phyloP scores from a whole-genome alignment of 92 coral and sea anemone genomes.

The Siderastrea siderea region DNA sequence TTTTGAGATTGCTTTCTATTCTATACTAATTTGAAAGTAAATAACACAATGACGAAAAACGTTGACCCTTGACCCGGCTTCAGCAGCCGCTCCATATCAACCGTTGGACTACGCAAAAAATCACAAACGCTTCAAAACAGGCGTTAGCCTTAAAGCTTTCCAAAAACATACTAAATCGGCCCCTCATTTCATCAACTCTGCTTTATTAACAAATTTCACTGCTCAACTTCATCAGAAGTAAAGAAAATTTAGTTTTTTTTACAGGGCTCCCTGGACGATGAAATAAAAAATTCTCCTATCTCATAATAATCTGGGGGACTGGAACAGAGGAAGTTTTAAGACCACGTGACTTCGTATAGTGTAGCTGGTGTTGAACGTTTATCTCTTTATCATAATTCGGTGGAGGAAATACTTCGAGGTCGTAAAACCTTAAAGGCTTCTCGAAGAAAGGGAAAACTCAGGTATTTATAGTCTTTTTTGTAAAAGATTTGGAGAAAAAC shows the following conservation, averaged over 20 bases:
- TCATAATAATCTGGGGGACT: background rate
- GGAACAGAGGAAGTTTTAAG: conserved; percentile 53
- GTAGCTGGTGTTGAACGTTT: background rate
- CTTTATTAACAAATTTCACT: background rate
- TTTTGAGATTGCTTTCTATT: too few relatives aligned
- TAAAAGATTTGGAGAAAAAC: background rate
- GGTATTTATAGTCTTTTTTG: background rate
- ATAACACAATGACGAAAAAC: conserved; percentile 24
- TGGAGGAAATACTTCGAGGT: background rate
- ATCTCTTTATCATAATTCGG: background rate
- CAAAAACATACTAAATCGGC: background rate
- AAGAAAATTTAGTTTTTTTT: background rate
- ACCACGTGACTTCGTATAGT: conserved; percentile 50
- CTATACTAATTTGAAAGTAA: conserved; percentile 22
- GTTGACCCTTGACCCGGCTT: conserved; percentile 24
- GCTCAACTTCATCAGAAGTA: background rate
- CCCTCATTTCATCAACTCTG: background rate
- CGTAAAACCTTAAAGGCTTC: background rate
- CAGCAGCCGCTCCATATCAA: conserved; percentile 8
- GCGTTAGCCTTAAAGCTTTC: background rate
- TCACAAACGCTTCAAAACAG: background rate
- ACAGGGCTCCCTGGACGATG: background rate
- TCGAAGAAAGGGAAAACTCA: background rate
- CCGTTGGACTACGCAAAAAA: background rate
- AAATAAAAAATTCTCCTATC: background rate